Percentiles rank a stretch among this genome's conserved stretches.
These are phyloP conservation scores for Halcyon badia DNA, from an alignment of 2,797 vertebrate species.

Conservation along the genomic window DNA sequence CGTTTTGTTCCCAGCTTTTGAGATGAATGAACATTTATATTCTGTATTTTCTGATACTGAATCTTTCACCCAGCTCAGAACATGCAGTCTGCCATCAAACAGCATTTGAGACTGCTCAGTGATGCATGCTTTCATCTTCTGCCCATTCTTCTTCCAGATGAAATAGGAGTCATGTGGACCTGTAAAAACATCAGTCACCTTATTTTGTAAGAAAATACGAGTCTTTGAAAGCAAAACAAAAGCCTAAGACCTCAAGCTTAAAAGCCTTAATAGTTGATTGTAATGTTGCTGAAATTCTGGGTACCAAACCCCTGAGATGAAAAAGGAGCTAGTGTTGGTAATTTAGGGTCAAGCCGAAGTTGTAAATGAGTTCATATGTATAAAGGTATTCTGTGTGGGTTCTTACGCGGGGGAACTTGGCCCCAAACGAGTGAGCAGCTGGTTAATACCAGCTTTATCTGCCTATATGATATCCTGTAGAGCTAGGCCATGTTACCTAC, in stretches of 20 bases:
- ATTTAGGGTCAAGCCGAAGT: background rate
- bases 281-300: background rate
- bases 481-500: background rate
- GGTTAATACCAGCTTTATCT: background rate
- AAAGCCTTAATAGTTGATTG: background rate
- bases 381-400: background rate
- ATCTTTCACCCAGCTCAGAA: slow-evolving; percentile 91
- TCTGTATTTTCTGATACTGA: slow-evolving; percentile 82
- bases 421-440: fast-evolving
- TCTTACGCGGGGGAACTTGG: fast-evolving
- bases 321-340: background rate
- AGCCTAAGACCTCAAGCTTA: background rate
- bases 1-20: slow-evolving; percentile 79
- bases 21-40: slow-evolving; percentile 87
- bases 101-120: slow-evolving; percentile 81
- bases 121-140: slow-evolving; percentile 79
- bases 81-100: slow-evolving; percentile 79
- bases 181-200: slow-evolving; percentile 58
- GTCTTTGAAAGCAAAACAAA: background rate
- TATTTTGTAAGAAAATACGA: background rate
- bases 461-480: fast-evolving
- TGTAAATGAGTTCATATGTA: background rate
- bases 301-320: background rate
- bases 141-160: slow-evolving; percentile 90
- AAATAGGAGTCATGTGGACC: slow-evolving; percentile 88